These are phyloP conservation scores for Eupsilia transversa DNA, from an alignment of 2,888 invertebrate species.

Conservation along the genomic window DNA sequence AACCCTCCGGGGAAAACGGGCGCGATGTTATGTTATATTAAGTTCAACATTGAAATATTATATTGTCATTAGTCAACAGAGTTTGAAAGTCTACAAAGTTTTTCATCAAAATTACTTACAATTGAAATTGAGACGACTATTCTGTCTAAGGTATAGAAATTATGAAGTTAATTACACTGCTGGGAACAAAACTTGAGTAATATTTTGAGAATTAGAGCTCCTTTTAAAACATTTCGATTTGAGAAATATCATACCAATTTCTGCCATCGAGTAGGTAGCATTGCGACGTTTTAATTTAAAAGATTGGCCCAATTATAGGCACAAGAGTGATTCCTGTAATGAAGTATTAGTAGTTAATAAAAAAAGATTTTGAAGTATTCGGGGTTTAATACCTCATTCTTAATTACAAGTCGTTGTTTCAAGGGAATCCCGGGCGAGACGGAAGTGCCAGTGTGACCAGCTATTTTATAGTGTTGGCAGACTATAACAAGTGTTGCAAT, in stretches of 20 bases:
- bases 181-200: neutral
- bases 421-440: too few relatives aligned
- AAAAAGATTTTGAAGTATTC: too few relatives aligned
- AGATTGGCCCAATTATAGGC: neutral
- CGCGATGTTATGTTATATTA: too few relatives aligned
- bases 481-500: too few relatives aligned
- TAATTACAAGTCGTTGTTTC: too few relatives aligned
- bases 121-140: slow-evolving; percentile 41
- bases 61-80: slow-evolving; percentile 27
- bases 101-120: slow-evolving; percentile 32
- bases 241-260: neutral
- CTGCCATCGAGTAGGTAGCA: neutral
- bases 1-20: too few relatives aligned
- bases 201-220: neutral
- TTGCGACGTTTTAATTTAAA: neutral
- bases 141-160: slow-evolving; percentile 18
- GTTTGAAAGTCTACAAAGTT: slow-evolving; percentile 37
- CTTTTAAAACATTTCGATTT: neutral
- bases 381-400: too few relatives aligned
- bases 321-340: neutral
- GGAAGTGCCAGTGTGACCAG: too few relatives aligned
- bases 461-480: too few relatives aligned
- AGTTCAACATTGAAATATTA: slow-evolving; percentile 41
- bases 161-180: slow-evolving; percentile 31
- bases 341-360: too few relatives aligned